Evolutionary conservation across 2,113 vertebrate species (phyloP).

Genomic region (Origma solitaria): DNA sequence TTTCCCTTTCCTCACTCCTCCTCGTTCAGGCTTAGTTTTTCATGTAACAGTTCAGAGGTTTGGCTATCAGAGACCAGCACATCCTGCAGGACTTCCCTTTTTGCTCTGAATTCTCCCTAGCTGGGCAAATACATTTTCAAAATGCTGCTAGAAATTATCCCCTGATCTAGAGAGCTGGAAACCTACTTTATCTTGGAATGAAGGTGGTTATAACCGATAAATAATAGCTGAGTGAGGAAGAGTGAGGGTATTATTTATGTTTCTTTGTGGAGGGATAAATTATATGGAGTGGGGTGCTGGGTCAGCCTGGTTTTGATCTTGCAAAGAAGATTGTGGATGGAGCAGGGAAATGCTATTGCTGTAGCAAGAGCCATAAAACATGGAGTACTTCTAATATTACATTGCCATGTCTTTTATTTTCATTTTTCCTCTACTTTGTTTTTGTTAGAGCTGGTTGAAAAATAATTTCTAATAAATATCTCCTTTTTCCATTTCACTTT

Average conservation of each 20-base stretch:
- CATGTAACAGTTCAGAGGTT: background rate
- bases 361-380: background rate
- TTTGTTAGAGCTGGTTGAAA: background rate
- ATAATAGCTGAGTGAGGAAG: background rate
- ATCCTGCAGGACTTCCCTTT: slow-evolving; percentile 1
- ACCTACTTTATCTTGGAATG: background rate
- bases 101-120: background rate
- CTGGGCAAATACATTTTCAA: background rate
- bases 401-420: background rate
- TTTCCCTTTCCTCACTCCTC: slow-evolving; percentile 15
- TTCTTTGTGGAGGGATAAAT: background rate
- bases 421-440: background rate
- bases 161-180: background rate
- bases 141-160: background rate
- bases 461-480: background rate
- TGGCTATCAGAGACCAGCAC: background rate
- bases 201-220: slow-evolving; percentile 1
- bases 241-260: background rate
- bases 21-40: background rate
- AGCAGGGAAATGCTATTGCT: background rate
- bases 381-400: background rate
- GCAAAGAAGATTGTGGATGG: background rate
- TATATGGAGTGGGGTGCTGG: background rate
- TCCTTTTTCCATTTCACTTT: background rate
- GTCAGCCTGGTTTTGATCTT: background rate